Conservation (phyloP, 1,140 invertebrate genomes). For the Pseudomyrmex cubaensis region DNA sequence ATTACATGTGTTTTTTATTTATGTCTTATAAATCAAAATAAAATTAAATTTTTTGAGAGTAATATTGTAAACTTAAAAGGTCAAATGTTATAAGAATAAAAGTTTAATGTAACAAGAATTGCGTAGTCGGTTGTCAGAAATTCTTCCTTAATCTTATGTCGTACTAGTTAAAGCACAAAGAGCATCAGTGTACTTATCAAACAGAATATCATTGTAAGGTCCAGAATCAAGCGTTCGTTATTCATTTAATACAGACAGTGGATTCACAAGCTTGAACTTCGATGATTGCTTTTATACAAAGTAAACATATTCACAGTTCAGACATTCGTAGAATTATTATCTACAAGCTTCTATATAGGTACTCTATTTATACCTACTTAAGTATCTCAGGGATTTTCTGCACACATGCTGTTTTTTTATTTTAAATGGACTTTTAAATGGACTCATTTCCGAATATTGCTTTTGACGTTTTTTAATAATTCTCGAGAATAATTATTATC, state of each 20-base stretch:
- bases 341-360: conserved; percentile 17
- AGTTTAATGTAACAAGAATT: conserved; percentile 50
- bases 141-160: conserved; percentile 69
- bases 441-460: background rate
- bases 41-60: background rate
- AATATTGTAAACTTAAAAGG: background rate
- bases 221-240: conserved; percentile 75
- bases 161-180: conserved; percentile 71
- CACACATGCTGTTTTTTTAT: background rate
- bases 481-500: no score
- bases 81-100: conserved; percentile 29
- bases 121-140: conserved; percentile 63
- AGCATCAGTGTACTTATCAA: conserved; percentile 76
- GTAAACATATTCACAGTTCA: conserved; percentile 62
- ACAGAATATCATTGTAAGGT: conserved; percentile 82
- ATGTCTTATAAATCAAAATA: background rate
- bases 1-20: background rate
- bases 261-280: conserved; percentile 34
- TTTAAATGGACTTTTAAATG: background rate
- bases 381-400: background rate
- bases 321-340: conserved; percentile 47
- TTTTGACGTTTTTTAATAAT: background rate
- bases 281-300: conserved; percentile 78
- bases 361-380: background rate
- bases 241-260: conserved; percentile 40